phyloP scores from a whole-genome alignment of 1,140 invertebrate species.

The Patella vulgata region DNA sequence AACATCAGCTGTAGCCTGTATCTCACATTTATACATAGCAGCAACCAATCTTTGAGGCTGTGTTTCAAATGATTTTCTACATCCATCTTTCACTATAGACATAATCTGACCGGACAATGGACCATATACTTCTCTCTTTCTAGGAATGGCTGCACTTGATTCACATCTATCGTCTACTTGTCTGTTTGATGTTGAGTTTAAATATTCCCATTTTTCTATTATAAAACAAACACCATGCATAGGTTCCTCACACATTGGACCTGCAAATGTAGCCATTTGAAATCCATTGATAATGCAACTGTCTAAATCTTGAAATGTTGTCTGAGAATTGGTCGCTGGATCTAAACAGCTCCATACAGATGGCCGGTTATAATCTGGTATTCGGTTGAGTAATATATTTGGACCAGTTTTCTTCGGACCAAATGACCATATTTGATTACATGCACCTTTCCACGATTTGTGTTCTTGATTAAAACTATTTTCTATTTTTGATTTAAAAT shows the following conservation, averaged over 20 bases:
- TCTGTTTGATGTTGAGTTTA: conserved; percentile 1
- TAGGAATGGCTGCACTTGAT: conserved; percentile 8
- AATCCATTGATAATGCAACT: conserved; percentile 88
- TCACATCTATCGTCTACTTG: conserved; percentile 6
- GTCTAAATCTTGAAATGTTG: conserved; percentile 52
- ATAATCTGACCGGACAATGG: conserved; percentile 88
- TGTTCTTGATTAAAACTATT: conserved; percentile 73
- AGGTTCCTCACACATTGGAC: conserved; percentile 94
- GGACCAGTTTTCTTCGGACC: conserved; percentile 89
- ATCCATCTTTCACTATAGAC: conserved; percentile 89
- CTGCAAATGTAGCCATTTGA: conserved; percentile 87
- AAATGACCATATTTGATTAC: conserved; percentile 88
- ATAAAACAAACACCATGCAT: conserved; percentile 94
- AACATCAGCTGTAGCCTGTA: conserved; percentile 90
- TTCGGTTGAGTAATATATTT: conserved; percentile 86
- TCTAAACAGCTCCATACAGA: conserved; percentile 65
- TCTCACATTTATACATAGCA: conserved; percentile 96
- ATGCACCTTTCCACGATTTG: conserved; percentile 70
- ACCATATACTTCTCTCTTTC: conserved; percentile 39
- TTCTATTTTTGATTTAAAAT: conserved; percentile 75
- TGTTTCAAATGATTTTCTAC: conserved; percentile 86
- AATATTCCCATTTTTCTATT: conserved; percentile 74
- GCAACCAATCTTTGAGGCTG: conserved; percentile 92
- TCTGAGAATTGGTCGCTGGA: conserved; percentile 10
- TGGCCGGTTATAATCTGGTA: conserved; percentile 64